These are phyloP conservation scores for Masticophis lateralis DNA, from an alignment of 2,797 vertebrate genomes.

Conservation along the genomic window DNA sequence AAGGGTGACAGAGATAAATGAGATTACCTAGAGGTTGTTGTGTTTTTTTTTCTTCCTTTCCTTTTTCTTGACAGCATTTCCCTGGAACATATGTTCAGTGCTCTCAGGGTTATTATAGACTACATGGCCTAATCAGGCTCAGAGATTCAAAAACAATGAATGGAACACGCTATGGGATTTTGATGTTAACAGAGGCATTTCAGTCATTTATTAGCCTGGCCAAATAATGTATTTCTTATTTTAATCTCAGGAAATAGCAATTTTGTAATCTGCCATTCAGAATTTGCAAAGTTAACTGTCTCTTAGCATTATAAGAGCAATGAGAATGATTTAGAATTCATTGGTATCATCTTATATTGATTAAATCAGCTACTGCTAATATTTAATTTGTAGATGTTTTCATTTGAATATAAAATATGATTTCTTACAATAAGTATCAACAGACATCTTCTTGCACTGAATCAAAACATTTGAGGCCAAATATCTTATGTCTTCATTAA, in stretches of 20 bases:
- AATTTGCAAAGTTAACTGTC: background rate
- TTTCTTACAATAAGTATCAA: background rate
- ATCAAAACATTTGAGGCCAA: slow-evolving; percentile 32
- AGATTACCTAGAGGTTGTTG: slow-evolving; percentile 46
- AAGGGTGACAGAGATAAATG: slow-evolving; percentile 71
- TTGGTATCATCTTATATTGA: slow-evolving; percentile 31
- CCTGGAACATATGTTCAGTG: slow-evolving; percentile 71
- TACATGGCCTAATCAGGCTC: slow-evolving; percentile 66
- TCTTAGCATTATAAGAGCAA: background rate
- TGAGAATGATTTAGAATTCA: slow-evolving; percentile 2
- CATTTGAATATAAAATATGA: slow-evolving; percentile 13
- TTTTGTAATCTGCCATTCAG: slow-evolving; percentile 19
- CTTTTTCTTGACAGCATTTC: slow-evolving; percentile 72
- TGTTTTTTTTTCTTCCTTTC: slow-evolving; percentile 24
- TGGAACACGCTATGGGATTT: slow-evolving; percentile 61
- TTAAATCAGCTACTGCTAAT: slow-evolving; percentile 26
- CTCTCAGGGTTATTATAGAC: slow-evolving; percentile 65
- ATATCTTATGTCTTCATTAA: slow-evolving; percentile 7
- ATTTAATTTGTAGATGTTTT: slow-evolving; percentile 3
- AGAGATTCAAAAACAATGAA: slow-evolving; percentile 62
- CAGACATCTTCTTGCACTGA: slow-evolving; percentile 2
- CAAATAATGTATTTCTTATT: slow-evolving; percentile 68
- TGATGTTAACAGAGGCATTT: slow-evolving; percentile 61
- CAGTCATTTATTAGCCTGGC: slow-evolving; percentile 66
- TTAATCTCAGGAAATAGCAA: slow-evolving; percentile 47